Percentiles rank a stretch among this genome's conserved stretches.
phyloP scores from a whole-genome alignment of 2,113 vertebrate species.

The Uropsilus gracilis region DNA sequence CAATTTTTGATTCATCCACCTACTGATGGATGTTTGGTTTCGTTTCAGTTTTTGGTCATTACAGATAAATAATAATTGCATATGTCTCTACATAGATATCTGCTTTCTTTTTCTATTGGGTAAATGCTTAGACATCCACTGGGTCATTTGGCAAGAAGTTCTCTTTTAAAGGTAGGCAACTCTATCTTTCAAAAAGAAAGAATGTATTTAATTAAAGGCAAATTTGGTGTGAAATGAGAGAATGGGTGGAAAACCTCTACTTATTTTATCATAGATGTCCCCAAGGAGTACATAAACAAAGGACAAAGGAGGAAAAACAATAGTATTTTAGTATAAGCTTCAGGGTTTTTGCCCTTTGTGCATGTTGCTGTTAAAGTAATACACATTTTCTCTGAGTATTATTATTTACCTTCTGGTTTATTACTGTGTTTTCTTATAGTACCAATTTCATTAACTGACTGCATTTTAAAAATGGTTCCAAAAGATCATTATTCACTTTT shows the following conservation, averaged over 20 bases:
- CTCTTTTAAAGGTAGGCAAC: not conserved
- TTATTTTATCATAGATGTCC: constrained; percentile 10
- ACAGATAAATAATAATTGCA: not conserved
- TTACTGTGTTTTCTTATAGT: not conserved
- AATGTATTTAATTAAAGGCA: constrained; percentile 16
- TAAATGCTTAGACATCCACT: not conserved
- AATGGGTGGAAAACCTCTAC: not conserved
- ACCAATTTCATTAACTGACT: not conserved
- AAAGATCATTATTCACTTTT: constrained; percentile 6
- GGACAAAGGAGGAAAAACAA: not conserved
- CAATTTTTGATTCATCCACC: not conserved
- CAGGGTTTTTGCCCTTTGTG: not conserved
- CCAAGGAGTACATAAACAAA: not conserved
- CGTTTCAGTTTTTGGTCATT: not conserved
- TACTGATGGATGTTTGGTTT: not conserved
- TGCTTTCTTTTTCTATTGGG: constrained; percentile 47
- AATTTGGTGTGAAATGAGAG: constrained; percentile 4
- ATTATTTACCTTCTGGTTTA: not conserved
- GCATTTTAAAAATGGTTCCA: not conserved
- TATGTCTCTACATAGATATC: not conserved
- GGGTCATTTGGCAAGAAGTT: not conserved
- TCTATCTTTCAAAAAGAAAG: constrained; percentile 14
- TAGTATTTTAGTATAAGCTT: not conserved
- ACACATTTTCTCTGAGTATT: not conserved
- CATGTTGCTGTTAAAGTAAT: not conserved